Percentiles rank a stretch among this genome's conserved stretches.
Evolutionary conservation across 30 jellyfish, hydroid and myxozoan genomes (phyloP).

Genomic region (Calvadosia cruxmelitensis): DNA sequence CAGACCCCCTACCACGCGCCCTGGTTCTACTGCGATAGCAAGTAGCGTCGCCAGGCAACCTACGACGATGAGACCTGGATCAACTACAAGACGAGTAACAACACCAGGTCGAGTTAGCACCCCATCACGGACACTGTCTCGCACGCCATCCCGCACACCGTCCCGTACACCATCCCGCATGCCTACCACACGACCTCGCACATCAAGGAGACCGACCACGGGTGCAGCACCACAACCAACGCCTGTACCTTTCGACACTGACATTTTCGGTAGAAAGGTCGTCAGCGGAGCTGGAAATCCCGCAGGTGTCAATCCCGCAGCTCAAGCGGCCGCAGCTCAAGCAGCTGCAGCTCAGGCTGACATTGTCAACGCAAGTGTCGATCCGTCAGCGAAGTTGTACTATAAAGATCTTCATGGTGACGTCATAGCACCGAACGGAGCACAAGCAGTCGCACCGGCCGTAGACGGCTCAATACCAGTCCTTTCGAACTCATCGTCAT

Average conservation of each 20-base stretch:
- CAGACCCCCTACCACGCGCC: not conserved
- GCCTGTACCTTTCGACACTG: not conserved
- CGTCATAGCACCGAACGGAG: not conserved
- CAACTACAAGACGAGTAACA: not conserved
- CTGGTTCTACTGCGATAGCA: not conserved
- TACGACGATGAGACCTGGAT: not conserved
- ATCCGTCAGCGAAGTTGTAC: not conserved
- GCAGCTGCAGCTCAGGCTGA: conserved; percentile 2
- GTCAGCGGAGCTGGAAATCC: not conserved
- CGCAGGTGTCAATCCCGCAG: not conserved
- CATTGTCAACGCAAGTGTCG: not conserved
- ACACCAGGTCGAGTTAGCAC: not conserved
- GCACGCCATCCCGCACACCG: not conserved
- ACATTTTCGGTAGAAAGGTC: not conserved
- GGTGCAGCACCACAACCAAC: not conserved
- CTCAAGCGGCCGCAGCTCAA: not conserved
- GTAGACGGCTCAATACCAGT: not conserved
- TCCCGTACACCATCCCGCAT: not conserved
- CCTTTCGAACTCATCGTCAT: not conserved
- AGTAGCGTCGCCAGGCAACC: not conserved
- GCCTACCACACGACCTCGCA: not conserved
- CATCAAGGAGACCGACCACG: conserved; percentile 1
- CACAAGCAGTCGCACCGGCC: not conserved
- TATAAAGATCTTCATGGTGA: not conserved
- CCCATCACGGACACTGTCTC: not conserved